Base-by-base conservation (phyloP, 2,888 invertebrate species). In the Gibbula magus region DNA sequence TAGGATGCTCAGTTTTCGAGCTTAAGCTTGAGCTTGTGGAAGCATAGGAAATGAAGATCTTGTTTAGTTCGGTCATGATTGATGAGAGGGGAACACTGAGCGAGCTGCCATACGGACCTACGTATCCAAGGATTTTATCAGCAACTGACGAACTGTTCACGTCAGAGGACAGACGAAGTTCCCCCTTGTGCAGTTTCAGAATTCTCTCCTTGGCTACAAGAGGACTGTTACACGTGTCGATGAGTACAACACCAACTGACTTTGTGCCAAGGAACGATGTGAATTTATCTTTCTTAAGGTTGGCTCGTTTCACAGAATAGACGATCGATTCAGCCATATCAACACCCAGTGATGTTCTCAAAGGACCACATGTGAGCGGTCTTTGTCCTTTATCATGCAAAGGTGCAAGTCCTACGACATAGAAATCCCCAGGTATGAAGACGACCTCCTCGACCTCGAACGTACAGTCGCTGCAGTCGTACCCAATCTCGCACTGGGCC, bases 71-170 rank as follows among this genome's bases (percentile, higher is more conserved):
- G 16, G 75, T 75, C 75, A 75, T 52, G 2, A 75, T 8, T 7
- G 22, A 25, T 25, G 75, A 51, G 7, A 53, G 4, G 0, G 51
- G 18, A 35, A 75, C 53, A 52, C 75, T 75, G 7, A 75, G 2
- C 0, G 75, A 45, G 29, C 75, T 75, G 0, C 51, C 75, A 16
- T 52, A n/a, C 0, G 75, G 52, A 45, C 75, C 75, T 25, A 75
- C 25, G 25, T 75, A 75, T 22, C 75, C 75, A 20, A 75, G 51
- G 18, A 75, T 75, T 52, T 52, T 51, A 51, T 75, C 75, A 22
- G 29, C 51, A 52, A 75, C n/a, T 51, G 25, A 51, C 16, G 75
- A 75, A 53, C 75, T 75, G 52, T 52, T 75, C n/a, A 75, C 22
- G 18, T 29, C 51, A 7, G 20, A 22, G 18, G 75, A 25, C 3